phyloP scores from a whole-genome alignment of 2,113 vertebrate genomes.

The Merops nubicus region DNA sequence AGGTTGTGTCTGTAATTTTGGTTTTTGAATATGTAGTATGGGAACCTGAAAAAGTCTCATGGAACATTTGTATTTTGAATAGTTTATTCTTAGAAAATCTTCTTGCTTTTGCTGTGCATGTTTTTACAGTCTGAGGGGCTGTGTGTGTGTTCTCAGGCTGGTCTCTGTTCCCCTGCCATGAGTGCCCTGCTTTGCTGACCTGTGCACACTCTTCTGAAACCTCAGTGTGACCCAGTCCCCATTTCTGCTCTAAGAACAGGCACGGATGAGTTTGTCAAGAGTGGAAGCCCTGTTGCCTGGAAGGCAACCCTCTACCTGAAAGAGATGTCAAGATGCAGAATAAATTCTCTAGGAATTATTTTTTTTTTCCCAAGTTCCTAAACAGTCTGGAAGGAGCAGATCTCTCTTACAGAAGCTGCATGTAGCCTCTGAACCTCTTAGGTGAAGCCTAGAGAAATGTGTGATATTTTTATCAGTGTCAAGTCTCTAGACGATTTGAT shows the following conservation, averaged over 20 bases:
- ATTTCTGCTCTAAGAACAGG: neutral
- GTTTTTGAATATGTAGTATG: neutral
- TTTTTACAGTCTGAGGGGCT: conserved; percentile 28
- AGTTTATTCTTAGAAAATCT: neutral
- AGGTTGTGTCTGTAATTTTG: neutral
- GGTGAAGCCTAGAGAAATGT: neutral
- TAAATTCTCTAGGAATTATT: neutral
- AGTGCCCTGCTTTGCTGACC: conserved; percentile 1
- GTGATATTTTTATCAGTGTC: neutral
- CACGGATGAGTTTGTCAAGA: neutral
- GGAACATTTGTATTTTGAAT: neutral
- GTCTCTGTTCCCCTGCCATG: neutral
- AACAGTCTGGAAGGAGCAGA: neutral
- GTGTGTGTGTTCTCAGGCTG: neutral
- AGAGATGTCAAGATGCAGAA: neutral
- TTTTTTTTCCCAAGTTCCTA: neutral
- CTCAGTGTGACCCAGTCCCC: neutral
- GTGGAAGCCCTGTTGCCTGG: neutral
- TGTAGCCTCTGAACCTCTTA: neutral
- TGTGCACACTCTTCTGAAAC: neutral
- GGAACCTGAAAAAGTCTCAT: neutral
- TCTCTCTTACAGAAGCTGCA: neutral
- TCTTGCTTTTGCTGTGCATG: neutral
- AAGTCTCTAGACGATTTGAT: neutral
- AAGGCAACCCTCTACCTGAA: neutral